phyloP scores from a whole-genome alignment of 2,113 vertebrate genomes.

The Boulengerochromis microlepis region DNA sequence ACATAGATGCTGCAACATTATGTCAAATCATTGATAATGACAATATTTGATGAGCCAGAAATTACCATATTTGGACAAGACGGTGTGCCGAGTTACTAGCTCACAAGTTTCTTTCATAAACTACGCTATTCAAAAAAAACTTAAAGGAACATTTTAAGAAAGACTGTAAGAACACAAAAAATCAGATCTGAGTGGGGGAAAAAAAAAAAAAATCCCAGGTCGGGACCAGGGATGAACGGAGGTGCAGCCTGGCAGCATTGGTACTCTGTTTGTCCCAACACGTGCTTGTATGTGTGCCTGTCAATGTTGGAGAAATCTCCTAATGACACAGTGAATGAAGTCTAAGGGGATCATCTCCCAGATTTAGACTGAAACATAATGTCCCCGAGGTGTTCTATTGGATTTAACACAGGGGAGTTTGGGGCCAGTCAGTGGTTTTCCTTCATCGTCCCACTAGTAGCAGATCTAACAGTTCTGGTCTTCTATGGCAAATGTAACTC shows the following conservation, averaged over 20 bases:
- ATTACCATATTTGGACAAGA: background rate
- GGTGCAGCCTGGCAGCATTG: background rate
- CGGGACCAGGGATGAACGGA: background rate
- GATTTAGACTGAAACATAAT: background rate
- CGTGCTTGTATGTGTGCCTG: background rate
- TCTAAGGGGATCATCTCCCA: background rate
- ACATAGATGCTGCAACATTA: background rate
- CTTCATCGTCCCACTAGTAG: background rate
- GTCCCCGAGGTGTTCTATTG: background rate
- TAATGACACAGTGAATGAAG: background rate
- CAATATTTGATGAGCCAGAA: background rate
- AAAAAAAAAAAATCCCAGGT: background rate
- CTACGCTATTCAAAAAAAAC: background rate
- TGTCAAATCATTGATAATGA: background rate
- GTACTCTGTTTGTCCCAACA: background rate
- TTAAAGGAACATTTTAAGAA: background rate
- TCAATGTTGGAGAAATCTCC: background rate
- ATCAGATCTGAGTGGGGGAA: accelerated
- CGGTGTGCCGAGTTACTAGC: background rate
- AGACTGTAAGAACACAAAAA: background rate
- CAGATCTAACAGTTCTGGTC: background rate
- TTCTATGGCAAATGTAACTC: background rate
- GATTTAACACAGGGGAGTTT: background rate
- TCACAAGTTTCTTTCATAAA: background rate
- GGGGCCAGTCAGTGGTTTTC: background rate